Evolutionary conservation across 2,888 invertebrate species (phyloP), one percentile per base, ranked within the genome.

Genomic region (Digitonthophagus gazella): DNA sequence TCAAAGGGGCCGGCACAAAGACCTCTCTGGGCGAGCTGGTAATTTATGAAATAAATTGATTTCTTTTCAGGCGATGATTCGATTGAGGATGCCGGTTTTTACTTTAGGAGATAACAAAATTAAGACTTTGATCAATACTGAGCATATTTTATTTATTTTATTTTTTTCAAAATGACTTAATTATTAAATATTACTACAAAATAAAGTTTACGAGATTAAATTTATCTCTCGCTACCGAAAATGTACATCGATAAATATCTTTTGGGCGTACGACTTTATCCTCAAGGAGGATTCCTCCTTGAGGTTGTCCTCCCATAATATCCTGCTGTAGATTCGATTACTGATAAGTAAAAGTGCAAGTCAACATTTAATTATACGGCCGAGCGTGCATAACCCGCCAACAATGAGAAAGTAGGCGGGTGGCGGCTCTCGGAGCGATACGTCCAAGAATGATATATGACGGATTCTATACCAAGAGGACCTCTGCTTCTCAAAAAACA

Each of bases 11-110:
- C 28, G 28, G 28, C 28, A 44, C 28, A 44, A 44, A 44, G 28
- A 44, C 28, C 28, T 8, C 28, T 44, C 11, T 11, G 28, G 11
- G 28, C 6, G 28, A 61, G 61, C 28, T 65, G 58, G 56, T 69
- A 71, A 73, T 72, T 72, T 73, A 74, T 67, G 69, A 72, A 74
- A 72, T 74, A 74, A 72, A 74, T 71, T 74, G 74, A 74, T 74
- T 72, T 72, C 70, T 72, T 72, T 73, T 73, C 70, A 72, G 11
- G 28, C 28, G n/a, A n/a, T n/a, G n/a, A n/a, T n/a, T 72, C 70
- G 63, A 65, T 65, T 20, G 61, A 61, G 61, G 19, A 61, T 57
- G 15, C 57, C 14, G 15, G 16, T 15, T 57, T 57, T 57, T 14
- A 15, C 57, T 15, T 14, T n/a, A n/a, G n/a, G n/a, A n/a, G n/a